Evolutionary conservation across 2,888 invertebrate genomes (phyloP).

Genomic region (Macaria notata): DNA sequence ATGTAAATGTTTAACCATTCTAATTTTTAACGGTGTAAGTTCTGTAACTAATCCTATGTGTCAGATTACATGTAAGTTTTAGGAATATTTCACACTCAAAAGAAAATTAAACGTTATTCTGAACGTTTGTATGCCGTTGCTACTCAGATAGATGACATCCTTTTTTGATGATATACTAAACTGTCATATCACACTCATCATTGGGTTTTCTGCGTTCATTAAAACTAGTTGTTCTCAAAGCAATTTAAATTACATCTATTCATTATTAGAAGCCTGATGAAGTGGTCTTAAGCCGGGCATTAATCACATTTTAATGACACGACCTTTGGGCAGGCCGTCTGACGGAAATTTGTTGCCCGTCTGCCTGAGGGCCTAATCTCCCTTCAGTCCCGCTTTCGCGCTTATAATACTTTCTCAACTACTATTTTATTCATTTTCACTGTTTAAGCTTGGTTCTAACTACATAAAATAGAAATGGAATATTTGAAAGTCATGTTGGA

Average conservation of each 20-base stretch:
- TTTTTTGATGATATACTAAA: too few relatives aligned
- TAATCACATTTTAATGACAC: slow-evolving; percentile 46
- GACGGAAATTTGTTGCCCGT: slow-evolving; percentile 43
- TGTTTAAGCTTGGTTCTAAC: background rate
- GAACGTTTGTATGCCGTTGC: too few relatives aligned
- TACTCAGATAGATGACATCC: too few relatives aligned
- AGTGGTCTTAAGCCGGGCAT: slow-evolving; percentile 30
- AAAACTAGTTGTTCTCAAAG: background rate
- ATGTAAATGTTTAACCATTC: too few relatives aligned
- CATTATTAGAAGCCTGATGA: slow-evolving; percentile 16
- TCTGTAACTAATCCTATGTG: too few relatives aligned
- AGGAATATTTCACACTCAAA: too few relatives aligned
- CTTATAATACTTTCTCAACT: slow-evolving; percentile 15
- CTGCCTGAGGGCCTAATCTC: slow-evolving; percentile 33
- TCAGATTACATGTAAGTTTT: too few relatives aligned
- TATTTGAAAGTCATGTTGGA: too few relatives aligned
- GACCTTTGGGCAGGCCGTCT: slow-evolving; percentile 36
- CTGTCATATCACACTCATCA: too few relatives aligned
- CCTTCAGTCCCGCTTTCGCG: slow-evolving; percentile 18
- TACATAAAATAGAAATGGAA: background rate
- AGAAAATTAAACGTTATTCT: too few relatives aligned
- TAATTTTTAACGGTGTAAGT: too few relatives aligned
- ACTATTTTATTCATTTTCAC: slow-evolving; percentile 24
- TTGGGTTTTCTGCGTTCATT: too few relatives aligned
- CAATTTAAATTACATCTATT: slow-evolving; percentile 16